Conservation (phyloP, 2,888 invertebrate genomes). For the Drosophila mettleri region DNA sequence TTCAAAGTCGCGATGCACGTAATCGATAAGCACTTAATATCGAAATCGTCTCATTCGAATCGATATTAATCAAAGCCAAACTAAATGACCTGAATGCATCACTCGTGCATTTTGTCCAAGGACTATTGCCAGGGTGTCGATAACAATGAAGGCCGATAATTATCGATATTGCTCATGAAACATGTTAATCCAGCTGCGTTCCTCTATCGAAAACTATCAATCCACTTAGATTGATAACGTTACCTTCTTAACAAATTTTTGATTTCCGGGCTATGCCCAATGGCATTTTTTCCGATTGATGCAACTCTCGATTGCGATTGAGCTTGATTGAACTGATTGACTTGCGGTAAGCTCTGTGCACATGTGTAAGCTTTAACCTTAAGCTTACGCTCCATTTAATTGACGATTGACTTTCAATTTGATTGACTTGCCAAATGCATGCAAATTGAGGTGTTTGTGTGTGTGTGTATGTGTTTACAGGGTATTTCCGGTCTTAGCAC, state of each 20-base stretch:
- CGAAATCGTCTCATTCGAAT: constrained; percentile 13
- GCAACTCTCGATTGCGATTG: not conserved
- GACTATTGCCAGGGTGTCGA: not conserved
- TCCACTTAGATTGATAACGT: not conserved
- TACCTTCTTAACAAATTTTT: no score
- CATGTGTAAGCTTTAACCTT: not conserved
- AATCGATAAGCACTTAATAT: constrained; percentile 46
- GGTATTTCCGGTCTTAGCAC: constrained; percentile 15
- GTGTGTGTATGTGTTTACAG: not conserved
- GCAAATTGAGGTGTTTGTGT: not conserved
- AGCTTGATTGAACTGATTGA: not conserved
- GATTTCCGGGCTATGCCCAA: not conserved
- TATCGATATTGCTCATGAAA: no score
- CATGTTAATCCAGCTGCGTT: no score
- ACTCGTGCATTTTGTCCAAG: not conserved
- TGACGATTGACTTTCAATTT: not conserved
- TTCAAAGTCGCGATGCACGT: constrained; percentile 7
- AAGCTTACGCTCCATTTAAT: not conserved
- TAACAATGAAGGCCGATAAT: not conserved
- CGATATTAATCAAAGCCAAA: constrained; percentile 4
- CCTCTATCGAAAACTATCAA: not conserved
- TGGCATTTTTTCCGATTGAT: not conserved
- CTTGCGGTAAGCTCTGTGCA: not conserved
- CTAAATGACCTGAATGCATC: not conserved
- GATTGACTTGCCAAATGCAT: not conserved